Conservation (phyloP, 2,888 invertebrate species). For the Dermolepida albohirtum region DNA sequence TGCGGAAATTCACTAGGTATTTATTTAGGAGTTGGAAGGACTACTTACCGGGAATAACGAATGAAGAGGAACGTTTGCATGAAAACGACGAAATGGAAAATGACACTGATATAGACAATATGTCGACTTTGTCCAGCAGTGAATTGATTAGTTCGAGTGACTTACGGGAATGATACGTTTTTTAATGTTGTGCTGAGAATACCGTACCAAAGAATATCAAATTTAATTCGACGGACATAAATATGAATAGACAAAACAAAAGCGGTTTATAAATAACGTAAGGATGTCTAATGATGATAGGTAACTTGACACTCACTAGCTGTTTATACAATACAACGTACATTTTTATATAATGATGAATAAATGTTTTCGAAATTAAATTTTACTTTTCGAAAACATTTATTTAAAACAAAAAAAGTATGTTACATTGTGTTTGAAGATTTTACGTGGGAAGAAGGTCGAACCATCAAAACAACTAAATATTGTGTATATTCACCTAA, state of each 20-base stretch:
- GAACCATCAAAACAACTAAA: too few relatives aligned
- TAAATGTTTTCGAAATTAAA: too few relatives aligned
- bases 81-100: conserved; percentile 36
- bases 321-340: too few relatives aligned
- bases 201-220: conserved; percentile 39
- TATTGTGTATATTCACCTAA: too few relatives aligned
- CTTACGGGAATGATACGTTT: conserved; percentile 28
- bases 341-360: too few relatives aligned
- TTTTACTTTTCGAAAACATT: too few relatives aligned
- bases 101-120: conserved; percentile 40
- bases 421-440: too few relatives aligned
- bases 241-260: neutral
- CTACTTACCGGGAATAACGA: conserved; percentile 79
- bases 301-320: too few relatives aligned
- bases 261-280: conserved; percentile 1
- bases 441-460: too few relatives aligned
- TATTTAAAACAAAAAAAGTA: too few relatives aligned
- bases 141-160: conserved; percentile 51
- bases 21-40: conserved; percentile 94
- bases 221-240: neutral
- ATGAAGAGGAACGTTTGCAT: conserved; percentile 53
- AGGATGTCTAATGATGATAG: neutral
- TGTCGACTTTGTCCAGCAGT: conserved; percentile 53
- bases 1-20: conserved; percentile 91
- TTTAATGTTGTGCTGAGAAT: conserved; percentile 2